phyloP scores from a whole-genome alignment of 2,113 vertebrate genomes.

The Catagonus wagneri region DNA sequence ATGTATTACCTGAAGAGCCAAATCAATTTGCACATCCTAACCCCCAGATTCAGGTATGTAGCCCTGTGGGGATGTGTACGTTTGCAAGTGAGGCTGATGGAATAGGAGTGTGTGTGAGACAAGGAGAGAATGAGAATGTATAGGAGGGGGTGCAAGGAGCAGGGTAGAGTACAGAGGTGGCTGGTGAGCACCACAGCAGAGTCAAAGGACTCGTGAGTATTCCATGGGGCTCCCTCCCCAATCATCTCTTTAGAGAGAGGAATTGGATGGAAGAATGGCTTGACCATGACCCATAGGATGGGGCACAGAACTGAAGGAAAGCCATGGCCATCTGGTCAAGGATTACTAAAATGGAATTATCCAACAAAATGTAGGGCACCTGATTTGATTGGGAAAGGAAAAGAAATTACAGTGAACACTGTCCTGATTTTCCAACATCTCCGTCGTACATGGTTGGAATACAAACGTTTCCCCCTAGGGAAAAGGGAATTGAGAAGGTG shows the following conservation, averaged over 20 bases:
- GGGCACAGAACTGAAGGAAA: neutral
- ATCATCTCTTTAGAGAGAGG: neutral
- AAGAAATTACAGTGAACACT: neutral
- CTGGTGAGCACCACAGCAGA: neutral
- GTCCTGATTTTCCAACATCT: neutral
- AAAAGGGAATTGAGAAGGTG: neutral
- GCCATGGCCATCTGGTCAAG: neutral
- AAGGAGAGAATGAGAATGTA: neutral
- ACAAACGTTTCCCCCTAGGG: neutral
- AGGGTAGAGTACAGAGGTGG: neutral
- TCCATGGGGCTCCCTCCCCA: neutral
- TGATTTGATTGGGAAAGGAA: neutral
- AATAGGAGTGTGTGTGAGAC: neutral
- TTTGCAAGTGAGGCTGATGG: neutral
- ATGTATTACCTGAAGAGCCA: neutral
- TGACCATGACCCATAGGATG: neutral
- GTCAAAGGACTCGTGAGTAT: neutral
- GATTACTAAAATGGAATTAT: constrained; percentile 11
- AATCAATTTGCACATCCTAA: neutral
- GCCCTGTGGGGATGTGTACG: neutral
- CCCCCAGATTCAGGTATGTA: neutral
- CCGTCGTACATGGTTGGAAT: neutral
- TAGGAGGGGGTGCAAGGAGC: neutral
- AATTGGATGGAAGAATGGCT: neutral
- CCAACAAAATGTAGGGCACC: neutral